Conservation (phyloP, 1,140 invertebrate genomes). For the Chelonus insularis region DNA sequence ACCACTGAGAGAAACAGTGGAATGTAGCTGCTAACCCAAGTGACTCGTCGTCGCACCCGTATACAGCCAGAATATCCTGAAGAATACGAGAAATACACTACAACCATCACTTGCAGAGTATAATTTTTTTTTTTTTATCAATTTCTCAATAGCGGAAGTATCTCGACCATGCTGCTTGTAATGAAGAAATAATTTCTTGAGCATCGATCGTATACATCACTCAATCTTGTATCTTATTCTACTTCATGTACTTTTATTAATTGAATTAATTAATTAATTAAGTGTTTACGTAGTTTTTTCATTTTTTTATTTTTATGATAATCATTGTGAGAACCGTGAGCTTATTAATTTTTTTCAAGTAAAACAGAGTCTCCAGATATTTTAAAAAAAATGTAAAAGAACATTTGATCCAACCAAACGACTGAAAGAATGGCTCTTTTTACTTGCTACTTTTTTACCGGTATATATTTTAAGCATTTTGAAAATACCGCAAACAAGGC, state of each 20-base stretch:
- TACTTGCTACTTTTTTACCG: no score
- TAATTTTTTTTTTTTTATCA: background rate
- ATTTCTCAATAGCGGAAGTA: background rate
- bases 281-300: background rate
- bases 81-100: no score
- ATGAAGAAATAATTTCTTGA: slow-evolving; percentile 4
- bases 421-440: no score
- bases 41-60: slow-evolving; percentile 1
- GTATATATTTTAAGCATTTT: no score
- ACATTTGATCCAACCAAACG: no score
- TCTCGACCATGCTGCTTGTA: background rate
- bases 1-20: background rate
- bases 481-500: no score
- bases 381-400: no score
- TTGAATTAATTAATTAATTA: background rate
- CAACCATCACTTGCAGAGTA: no score
- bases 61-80: background rate
- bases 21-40: background rate
- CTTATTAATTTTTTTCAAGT: no score
- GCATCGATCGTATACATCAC: background rate
- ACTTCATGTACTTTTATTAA: background rate
- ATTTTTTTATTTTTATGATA: background rate
- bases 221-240: background rate
- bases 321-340: no score
- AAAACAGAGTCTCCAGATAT: no score